These are phyloP conservation scores for Augiades crinisus DNA, from an alignment of 2,888 invertebrate genomes.

Conservation along the genomic window DNA sequence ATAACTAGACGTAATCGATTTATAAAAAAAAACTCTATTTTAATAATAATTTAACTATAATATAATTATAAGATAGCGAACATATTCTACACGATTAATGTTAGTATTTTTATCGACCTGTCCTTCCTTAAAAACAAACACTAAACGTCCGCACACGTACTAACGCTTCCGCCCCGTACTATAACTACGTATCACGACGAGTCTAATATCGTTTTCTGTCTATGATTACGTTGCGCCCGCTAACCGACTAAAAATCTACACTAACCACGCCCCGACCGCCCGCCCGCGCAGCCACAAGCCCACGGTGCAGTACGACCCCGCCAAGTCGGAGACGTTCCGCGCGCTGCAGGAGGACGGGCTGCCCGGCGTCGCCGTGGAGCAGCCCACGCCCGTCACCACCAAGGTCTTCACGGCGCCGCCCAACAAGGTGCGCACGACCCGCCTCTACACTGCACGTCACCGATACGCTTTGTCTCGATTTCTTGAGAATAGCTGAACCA, in stretches of 20 bases:
- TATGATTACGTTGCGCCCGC: constrained; percentile 66
- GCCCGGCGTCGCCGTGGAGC: constrained; percentile 82
- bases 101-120: constrained; percentile 91
- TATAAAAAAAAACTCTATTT: too few relatives aligned
- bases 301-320: constrained; percentile 91
- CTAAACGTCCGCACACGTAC: constrained; percentile 52
- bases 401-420: constrained; percentile 88
- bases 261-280: constrained; percentile 64
- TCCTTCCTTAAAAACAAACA: constrained; percentile 88
- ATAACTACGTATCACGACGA: constrained; percentile 40
- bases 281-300: constrained; percentile 80
- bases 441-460: too few relatives aligned
- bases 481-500: too few relatives aligned
- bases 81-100: constrained; percentile 79
- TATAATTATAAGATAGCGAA: constrained; percentile 55
- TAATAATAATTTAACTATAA: constrained; percentile 10
- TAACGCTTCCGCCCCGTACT: constrained; percentile 59
- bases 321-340: constrained; percentile 93
- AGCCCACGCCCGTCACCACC: constrained; percentile 86
- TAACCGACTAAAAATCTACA: constrained; percentile 78
- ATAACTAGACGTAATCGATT: constrained; percentile 35
- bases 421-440: constrained; percentile 83
- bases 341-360: constrained; percentile 90
- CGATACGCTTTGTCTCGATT: too few relatives aligned
- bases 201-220: constrained; percentile 65